These are phyloP conservation scores for Limnephilus lunatus DNA, from an alignment of 2,888 invertebrate genomes.

Conservation along the genomic window DNA sequence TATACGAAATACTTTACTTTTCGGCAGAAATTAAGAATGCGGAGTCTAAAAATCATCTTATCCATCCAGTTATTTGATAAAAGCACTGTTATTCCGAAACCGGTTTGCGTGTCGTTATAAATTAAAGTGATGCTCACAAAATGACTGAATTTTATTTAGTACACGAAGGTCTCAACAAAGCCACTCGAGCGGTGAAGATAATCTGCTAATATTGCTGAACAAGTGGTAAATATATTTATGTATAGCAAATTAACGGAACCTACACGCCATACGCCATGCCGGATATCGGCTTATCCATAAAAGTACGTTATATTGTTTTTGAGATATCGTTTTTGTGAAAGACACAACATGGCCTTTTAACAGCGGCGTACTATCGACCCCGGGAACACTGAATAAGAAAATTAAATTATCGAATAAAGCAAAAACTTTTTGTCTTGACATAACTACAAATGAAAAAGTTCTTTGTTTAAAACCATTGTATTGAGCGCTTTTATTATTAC, in stretches of 20 bases:
- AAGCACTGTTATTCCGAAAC: neutral
- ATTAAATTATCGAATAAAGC: no score
- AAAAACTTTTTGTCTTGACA: no score
- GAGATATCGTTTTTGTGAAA: neutral
- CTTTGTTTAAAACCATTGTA: no score
- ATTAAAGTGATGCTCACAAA: neutral
- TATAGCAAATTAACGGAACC: neutral
- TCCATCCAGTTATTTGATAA: neutral
- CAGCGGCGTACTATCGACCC: neutral
- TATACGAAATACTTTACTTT: no score
- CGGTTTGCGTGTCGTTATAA: neutral
- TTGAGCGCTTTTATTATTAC: no score
- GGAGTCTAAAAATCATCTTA: no score
- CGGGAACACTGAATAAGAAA: neutral
- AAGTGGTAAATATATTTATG: neutral
- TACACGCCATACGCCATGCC: neutral
- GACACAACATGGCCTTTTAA: neutral
- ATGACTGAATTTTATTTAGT: neutral
- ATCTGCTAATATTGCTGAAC: neutral
- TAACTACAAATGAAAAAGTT: no score
- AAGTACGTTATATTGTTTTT: neutral
- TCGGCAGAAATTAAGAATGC: no score
- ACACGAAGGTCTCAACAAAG: neutral
- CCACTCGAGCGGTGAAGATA: neutral
- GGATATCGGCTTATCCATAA: neutral